Evolutionary conservation across 2,888 invertebrate species (phyloP).

Genomic region (Drosophila colorata): DNA sequence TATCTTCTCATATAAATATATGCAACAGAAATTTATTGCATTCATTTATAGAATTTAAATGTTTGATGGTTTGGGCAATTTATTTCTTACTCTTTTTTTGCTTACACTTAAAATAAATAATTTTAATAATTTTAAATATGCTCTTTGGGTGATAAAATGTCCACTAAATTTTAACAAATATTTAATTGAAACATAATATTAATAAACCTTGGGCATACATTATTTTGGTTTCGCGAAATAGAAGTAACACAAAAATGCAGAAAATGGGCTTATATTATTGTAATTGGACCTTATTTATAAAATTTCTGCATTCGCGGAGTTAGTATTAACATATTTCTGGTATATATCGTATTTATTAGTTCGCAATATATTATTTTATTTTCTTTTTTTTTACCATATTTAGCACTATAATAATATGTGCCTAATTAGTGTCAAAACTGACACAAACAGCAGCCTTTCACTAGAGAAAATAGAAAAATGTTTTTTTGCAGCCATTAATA

Average conservation of each 20-base stretch:
- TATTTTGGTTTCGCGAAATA: background rate
- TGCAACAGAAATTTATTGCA: background rate
- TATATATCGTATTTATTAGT: background rate
- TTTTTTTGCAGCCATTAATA: constrained; percentile 49
- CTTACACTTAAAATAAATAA: too few species aligned
- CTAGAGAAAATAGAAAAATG: constrained; percentile 4
- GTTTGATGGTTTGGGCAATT: background rate
- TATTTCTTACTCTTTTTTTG: background rate
- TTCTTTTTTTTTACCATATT: background rate
- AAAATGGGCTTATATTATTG: background rate
- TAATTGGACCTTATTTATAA: background rate
- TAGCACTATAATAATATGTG: constrained; percentile 6
- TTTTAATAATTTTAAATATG: background rate
- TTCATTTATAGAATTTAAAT: background rate
- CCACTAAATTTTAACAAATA: too few species aligned
- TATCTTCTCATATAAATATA: background rate
- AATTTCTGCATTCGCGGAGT: background rate
- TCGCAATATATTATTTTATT: background rate
- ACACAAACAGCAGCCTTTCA: constrained; percentile 10
- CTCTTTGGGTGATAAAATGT: background rate
- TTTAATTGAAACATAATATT: too few species aligned
- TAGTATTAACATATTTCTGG: background rate
- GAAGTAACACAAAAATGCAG: background rate
- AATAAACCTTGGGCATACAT: too few species aligned
- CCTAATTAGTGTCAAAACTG: constrained; percentile 37